Evolutionary conservation across 2,888 invertebrate species (phyloP).

Genomic region (Xestia rhomboidea): DNA sequence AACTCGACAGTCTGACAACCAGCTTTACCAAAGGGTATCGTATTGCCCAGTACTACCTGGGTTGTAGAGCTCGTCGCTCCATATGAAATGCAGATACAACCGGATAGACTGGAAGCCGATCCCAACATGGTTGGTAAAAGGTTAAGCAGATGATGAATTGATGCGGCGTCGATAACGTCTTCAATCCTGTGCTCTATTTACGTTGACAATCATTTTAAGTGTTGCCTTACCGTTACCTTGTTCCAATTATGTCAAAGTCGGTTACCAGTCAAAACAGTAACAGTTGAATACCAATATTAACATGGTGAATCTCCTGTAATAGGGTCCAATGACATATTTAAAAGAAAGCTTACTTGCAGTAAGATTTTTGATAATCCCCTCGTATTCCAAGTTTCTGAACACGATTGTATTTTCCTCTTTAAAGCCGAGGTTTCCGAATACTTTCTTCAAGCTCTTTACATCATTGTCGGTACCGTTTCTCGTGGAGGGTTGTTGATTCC

Average conservation of each 20-base stretch:
- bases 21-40: neutral
- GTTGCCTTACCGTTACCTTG: neutral
- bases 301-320: neutral
- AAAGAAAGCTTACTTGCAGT: slow-evolving; percentile 50
- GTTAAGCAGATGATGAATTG: neutral
- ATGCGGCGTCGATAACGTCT: neutral
- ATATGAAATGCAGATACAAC: neutral
- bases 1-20: neutral
- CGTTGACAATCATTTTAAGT: neutral
- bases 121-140: neutral
- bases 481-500: slow-evolving; percentile 66
- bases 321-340: neutral
- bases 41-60: neutral
- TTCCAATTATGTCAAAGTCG: neutral
- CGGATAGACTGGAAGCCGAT: neutral
- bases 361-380: slow-evolving; percentile 71
- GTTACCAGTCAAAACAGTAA: neutral
- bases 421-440: slow-evolving; percentile 75
- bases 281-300: neutral
- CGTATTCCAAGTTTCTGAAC: slow-evolving; percentile 71
- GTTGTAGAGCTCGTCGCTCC: no score
- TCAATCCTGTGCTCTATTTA: neutral
- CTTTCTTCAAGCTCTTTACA: slow-evolving; percentile 69
- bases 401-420: slow-evolving; percentile 63
- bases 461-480: slow-evolving; percentile 77